A percentile compares a stretch with the other conserved stretches of the same genome.
Evolutionary conservation across 1,140 invertebrate species (phyloP).

Genomic region (Tetragnatha versicolor): DNA sequence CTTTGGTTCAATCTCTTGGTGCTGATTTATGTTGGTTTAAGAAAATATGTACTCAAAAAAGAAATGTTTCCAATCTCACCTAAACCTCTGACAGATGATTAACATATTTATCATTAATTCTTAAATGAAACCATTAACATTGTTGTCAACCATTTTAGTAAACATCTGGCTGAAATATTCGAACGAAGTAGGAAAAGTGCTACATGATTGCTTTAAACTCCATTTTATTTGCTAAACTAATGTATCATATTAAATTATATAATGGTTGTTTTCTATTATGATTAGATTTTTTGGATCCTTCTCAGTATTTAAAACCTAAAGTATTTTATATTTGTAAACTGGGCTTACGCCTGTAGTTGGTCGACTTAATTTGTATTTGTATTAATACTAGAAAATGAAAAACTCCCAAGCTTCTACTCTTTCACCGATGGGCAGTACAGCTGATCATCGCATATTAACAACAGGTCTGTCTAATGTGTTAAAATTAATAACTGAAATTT

Average conservation of each 20-base stretch:
- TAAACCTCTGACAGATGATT: neutral
- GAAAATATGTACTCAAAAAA: neutral
- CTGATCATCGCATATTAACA: neutral
- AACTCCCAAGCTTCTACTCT: neutral
- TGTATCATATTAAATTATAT: neutral
- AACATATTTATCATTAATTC: too few relatives aligned
- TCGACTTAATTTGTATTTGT: neutral
- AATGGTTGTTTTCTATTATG: neutral
- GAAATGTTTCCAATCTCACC: neutral
- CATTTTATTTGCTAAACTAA: neutral
- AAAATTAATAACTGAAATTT: too few relatives aligned
- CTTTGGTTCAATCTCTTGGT: too few relatives aligned
- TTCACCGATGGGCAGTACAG: neutral
- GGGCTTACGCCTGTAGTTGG: too few relatives aligned
- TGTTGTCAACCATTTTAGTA: too few relatives aligned
- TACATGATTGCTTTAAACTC: too few relatives aligned
- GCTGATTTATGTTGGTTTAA: too few relatives aligned
- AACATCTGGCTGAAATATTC: too few relatives aligned
- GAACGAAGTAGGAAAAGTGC: too few relatives aligned
- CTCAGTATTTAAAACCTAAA: neutral
- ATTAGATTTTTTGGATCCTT: neutral
- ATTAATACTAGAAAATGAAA: neutral
- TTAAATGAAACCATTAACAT: too few relatives aligned
- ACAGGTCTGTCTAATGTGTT: neutral
- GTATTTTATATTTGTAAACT: neutral